Evolutionary conservation across 2,113 vertebrate species (phyloP), one percentile per base, ranked within the genome.

Genomic region (Barbus barbus): DNA sequence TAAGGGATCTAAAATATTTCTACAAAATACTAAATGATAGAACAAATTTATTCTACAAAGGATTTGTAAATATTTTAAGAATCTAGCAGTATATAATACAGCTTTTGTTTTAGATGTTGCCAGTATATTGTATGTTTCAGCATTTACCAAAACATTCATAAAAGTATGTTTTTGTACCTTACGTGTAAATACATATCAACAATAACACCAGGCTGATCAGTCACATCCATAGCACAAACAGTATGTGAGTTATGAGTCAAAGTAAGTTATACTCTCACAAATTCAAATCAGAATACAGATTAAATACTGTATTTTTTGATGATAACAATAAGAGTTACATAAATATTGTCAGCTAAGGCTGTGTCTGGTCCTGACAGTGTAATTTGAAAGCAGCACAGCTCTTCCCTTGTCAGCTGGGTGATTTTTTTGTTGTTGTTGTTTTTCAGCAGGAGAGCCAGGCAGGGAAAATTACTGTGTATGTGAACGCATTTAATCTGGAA

Each of bases 381-480:
- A n/a, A 73, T 73, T 46, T 73, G 69, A 73, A 24, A 73, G 36
- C 71, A 26, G n/a, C 3, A 5, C 33, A 2, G 9, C 28, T 78
- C 38, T 56, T 76, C 8, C 46, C 26, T 9, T 61, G 77, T 61
- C 36, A 41, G 22, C 36, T 26, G 14, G 22, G 56, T 26, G 9
- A 61, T 41, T 28, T 61, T 61, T 75, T n/a, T n/a, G n/a, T n/a
- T n/a, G n/a, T n/a, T n/a, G n/a, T n/a, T n/a, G n/a, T n/a, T n/a
- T 38, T 60, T 5, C 75, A 78, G 48, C 26, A 58, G 75, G 33
- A 84, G 36, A 26, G 61, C 71, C 78, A 77, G 33, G 51, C 67
- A 83, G 81, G 56, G 86, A 76, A 88, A 88, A 90, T 85, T 87
- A 81, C 33, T 51, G 46, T 79, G 83, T 84, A 86, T 56, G 83